Evolutionary conservation across 1,140 invertebrate genomes (phyloP), one percentile per base, ranked within the genome.

Genomic region (Drosophila tsacasi): DNA sequence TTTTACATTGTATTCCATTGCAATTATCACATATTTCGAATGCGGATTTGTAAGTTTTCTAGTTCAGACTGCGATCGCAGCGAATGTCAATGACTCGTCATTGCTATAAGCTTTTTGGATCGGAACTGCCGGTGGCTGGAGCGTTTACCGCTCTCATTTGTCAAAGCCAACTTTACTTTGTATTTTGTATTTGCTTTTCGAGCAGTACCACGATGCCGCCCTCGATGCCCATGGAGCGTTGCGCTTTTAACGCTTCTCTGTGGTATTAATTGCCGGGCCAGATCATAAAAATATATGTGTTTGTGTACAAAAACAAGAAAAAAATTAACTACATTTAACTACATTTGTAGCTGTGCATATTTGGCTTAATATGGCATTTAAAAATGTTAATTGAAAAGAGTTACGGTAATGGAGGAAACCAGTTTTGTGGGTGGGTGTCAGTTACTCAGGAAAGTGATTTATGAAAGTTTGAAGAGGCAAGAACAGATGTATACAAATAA

Each of bases 31-130:
- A 60, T 73, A 60, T 73, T 72, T 72, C 65, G 69, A 59, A 60
- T 49, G 69, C 66, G 69, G 52, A 72, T 21, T 59, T 50, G 46
- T 73, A 60, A 73, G 69, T 73, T 87, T 87, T 87, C 84, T 87
- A 87, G 84, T 87, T 89, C 81, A 87, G 69, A 52, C 76, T 63
- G 50, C 30, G 72, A 39, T 72, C 66, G 63, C 57, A 49, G 60
- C 71, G 81, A 87, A 87, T 87, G 84, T 87, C 84, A 87, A 87
- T 87, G 84, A 89, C 84, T 87, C 66, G 65, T 52, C 67, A 61
- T 61, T 73, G 54, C 67, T 60, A 32, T 59, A 42, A 46, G 63
- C 32, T 69, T 62, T 59, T 74, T 42, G 62, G 58, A 60, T 72
- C 60, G 65, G 61, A 60, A 82, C 60, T 82, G 66, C 35, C 27